Evolutionary conservation across 2,113 vertebrate species (phyloP).

Genomic region (Ivindomyrus marchei): DNA sequence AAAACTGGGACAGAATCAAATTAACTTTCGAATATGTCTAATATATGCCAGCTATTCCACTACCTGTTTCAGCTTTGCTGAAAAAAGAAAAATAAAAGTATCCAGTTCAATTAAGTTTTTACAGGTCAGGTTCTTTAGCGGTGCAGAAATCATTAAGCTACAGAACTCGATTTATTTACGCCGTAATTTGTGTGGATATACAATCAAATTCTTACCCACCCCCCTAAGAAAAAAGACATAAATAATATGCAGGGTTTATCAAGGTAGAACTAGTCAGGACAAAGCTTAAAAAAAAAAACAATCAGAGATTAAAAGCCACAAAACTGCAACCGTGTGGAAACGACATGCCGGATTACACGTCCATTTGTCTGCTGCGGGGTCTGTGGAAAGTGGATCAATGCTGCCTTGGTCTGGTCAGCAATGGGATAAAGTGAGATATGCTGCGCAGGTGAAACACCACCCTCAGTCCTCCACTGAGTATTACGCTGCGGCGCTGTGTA

Average conservation of each 20-base stretch:
- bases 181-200: not conserved
- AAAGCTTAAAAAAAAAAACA: not conserved
- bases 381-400: constrained; percentile 36
- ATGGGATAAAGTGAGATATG: constrained; percentile 25
- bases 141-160: no score
- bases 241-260: not conserved
- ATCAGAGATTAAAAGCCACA: constrained; percentile 19
- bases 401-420: constrained; percentile 40
- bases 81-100: not conserved
- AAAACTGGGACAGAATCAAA: constrained; percentile 7
- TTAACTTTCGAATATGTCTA: not conserved
- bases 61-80: not conserved
- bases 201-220: not conserved
- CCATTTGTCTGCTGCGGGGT: constrained; percentile 27
- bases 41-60: constrained; percentile 6
- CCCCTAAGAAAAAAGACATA: not conserved
- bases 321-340: not conserved
- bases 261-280: not conserved
- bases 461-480: not conserved
- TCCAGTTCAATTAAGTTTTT: not conserved
- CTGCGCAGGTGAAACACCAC: not conserved
- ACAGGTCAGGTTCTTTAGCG: not conserved
- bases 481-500: not conserved
- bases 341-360: not conserved
- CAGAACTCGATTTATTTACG: not conserved